phyloP scores from a whole-genome alignment of 2,113 vertebrate genomes.

The Lepus europaeus region DNA sequence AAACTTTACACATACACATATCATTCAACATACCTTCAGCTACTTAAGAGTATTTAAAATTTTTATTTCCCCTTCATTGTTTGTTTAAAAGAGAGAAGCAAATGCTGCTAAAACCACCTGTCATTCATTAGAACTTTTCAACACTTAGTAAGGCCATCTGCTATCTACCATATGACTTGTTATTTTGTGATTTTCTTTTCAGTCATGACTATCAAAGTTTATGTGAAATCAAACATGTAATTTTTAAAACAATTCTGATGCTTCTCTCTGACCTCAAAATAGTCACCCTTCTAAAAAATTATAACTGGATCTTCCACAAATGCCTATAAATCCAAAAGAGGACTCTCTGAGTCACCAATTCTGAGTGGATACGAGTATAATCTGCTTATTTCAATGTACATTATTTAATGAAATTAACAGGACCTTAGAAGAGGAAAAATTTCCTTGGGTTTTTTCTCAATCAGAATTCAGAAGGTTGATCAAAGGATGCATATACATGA shows the following conservation, averaged over 20 bases:
- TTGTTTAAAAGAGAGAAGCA: slow-evolving; percentile 39
- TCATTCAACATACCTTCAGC: slow-evolving; percentile 32
- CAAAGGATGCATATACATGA: slow-evolving; percentile 17
- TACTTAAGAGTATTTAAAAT: slow-evolving; percentile 25
- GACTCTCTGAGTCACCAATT: slow-evolving; percentile 46
- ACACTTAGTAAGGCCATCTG: slow-evolving; percentile 56
- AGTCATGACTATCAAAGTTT: slow-evolving; percentile 20
- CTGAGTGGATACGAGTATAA: background rate
- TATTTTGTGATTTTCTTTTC: slow-evolving; percentile 57
- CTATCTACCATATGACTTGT: slow-evolving; percentile 9
- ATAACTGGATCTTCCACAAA: slow-evolving; percentile 24
- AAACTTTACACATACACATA: background rate
- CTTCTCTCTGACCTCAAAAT: slow-evolving; percentile 51
- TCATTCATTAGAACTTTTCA: slow-evolving; percentile 38
- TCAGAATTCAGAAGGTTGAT: slow-evolving; percentile 28
- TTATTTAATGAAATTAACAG: slow-evolving; percentile 31
- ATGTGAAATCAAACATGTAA: slow-evolving; percentile 42
- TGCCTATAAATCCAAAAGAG: slow-evolving; percentile 32
- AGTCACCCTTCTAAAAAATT: slow-evolving; percentile 47
- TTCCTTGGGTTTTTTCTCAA: slow-evolving; percentile 36
- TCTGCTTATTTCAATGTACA: slow-evolving; percentile 44
- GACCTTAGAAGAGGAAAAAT: slow-evolving; percentile 38
- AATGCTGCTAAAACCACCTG: slow-evolving; percentile 23
- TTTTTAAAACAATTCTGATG: slow-evolving; percentile 35
- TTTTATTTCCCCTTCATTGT: background rate